Conservation (phyloP, 2,888 invertebrate genomes). For the Parasteatoda lunata region DNA sequence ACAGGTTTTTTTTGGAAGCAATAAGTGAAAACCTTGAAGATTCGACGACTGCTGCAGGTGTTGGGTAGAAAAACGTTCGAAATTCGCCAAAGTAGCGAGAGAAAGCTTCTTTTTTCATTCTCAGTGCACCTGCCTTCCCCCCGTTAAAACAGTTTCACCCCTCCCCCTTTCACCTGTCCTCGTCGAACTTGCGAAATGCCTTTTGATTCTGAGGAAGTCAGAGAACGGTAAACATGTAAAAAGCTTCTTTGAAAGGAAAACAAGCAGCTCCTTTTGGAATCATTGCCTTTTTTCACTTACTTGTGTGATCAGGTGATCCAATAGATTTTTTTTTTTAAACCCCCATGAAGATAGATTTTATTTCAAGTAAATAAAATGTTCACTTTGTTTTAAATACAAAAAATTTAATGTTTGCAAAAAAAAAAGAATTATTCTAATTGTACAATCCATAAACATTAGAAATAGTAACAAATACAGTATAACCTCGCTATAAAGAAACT, state of each 20-base stretch:
- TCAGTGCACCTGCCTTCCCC: neutral
- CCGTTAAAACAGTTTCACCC: neutral
- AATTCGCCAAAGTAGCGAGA: neutral
- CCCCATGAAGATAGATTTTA: neutral
- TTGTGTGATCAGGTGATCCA: neutral
- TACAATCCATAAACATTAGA: too few relatives aligned
- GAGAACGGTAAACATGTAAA: neutral
- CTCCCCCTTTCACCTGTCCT: neutral
- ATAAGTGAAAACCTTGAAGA: neutral
- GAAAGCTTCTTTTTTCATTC: neutral
- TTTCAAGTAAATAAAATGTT: too few relatives aligned
- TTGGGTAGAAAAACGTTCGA: neutral
- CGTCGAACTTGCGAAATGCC: neutral
- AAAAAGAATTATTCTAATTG: too few relatives aligned
- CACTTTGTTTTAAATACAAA: too few relatives aligned
- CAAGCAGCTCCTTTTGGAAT: neutral
- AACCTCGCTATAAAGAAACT: too few relatives aligned
- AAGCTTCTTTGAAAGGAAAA: neutral
- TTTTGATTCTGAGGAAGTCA: neutral
- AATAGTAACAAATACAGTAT: too few relatives aligned
- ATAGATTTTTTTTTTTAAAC: neutral
- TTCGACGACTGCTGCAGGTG: neutral
- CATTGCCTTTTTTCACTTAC: neutral
- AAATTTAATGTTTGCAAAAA: too few relatives aligned
- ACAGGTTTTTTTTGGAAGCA: neutral